Evolutionary conservation across 2,888 invertebrate genomes (phyloP), one percentile per base, ranked within the genome.

Genomic region (Adelognathus sp.): DNA sequence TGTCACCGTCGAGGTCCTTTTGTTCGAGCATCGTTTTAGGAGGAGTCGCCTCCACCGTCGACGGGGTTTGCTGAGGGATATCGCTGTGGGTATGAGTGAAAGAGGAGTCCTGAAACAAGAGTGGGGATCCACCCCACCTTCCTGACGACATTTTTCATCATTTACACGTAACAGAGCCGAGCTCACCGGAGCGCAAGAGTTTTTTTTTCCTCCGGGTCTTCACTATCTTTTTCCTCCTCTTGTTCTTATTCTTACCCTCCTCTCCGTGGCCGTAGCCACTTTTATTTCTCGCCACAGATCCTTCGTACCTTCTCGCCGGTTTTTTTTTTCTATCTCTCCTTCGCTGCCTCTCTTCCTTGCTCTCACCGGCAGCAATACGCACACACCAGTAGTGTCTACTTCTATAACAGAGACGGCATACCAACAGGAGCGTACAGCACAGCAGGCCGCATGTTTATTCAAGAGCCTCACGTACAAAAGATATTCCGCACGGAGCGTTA

Each of bases 401-500:
- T 86, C n/a, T 83, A 83, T 84, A 82, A 85, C 81, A 80, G 64
- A 50, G 36, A 50, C 46, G 21, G 46, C 46, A n/a, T n/a, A 70
- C 64, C 66, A 71, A 66, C 66, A 79, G 66, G 41, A 64, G 24
- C 21, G 46, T 24, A 21, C 46, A 9, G 31, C 46, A 73, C 46
- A 58, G 74, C 83, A 72, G 84, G 82, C 84, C 85, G 86, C 88
- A 89, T 90, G 90, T 90, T 90, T 90, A 90, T 90, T 89, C 90
- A 91, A 88, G 88, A 90, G 88, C 80, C 86, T 88, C 89, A 88
- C 89, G 89, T 90, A 90, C 86, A 88, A 88, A 89, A 87, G 89
- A 89, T 89, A 89, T 90, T 89, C 89, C 86, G 83, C 85, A 87
- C 84, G 83, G 86, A 85, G 80, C 70, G 80, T 81, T 85, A 88